Conservation (phyloP, 2,113 vertebrate species). For the Anhinga anhinga region DNA sequence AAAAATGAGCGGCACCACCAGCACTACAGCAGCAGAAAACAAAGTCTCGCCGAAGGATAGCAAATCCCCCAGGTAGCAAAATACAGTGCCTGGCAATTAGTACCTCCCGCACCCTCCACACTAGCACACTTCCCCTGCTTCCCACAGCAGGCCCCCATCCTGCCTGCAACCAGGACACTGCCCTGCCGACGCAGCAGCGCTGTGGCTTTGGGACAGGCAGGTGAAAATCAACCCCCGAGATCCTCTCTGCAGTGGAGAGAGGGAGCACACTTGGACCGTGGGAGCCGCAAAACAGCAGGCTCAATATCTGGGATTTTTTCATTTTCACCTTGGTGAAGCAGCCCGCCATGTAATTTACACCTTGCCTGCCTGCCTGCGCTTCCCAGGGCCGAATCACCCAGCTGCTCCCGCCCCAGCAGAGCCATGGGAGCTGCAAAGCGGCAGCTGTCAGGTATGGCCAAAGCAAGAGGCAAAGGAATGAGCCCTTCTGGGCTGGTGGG, state of each 20-base stretch:
- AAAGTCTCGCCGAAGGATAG: not conserved
- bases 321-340: conserved; percentile 76
- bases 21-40: not conserved
- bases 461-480: not conserved
- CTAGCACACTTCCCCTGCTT: not conserved
- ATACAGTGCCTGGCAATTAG: not conserved
- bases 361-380: not conserved
- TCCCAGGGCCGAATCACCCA: not conserved
- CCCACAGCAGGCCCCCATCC: not conserved
- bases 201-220: not conserved
- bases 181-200: not conserved
- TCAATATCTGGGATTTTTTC: conserved; percentile 58
- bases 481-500: accelerated
- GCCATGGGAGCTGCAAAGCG: not conserved
- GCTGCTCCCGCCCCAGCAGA: not conserved
- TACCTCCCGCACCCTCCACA: not conserved
- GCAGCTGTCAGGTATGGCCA: not conserved
- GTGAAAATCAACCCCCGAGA: not conserved
- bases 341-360: conserved; percentile 77
- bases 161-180: not conserved
- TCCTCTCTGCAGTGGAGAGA: not conserved
- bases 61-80: conserved; percentile 12
- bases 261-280: not conserved
- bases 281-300: not conserved
- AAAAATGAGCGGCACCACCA: not conserved